Base-by-base conservation (phyloP, 53 echinoderm and acorn worm genomes). In the Echinometra lucunter region DNA sequence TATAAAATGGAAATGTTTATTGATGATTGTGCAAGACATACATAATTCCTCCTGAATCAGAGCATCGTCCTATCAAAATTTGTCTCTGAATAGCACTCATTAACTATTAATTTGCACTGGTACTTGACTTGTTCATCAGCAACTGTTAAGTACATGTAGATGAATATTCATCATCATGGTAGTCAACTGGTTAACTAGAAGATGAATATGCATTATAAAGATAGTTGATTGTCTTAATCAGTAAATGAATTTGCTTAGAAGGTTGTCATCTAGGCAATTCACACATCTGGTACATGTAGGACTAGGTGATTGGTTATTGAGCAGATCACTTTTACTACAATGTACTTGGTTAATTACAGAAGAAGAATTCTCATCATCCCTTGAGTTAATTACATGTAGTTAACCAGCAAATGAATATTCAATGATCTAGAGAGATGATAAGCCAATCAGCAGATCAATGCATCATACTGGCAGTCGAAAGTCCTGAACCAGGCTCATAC, bases 391-490 rank as follows among this genome's bases (percentile, higher is more conserved):
- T n/a, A n/a, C n/a, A n/a, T n/a, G n/a, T n/a, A n/a, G n/a, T n/a
- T 66, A 8, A 25, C 21, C 72, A 72, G 32, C 32, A 34, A 1
- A 78, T 21, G 23, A 78, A 40, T 42, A 78, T 40, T 78, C 78
- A 78, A 21, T 23, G 35, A 7, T 19, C 9, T 78, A 23, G 38
- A 21, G 40, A 3, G 17, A 2, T 38, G 38, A 40, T 75, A 30
- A 42, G 40, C 23, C 28, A 37, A 74, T 74, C 78, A 21, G 23
- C 19, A 78, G 69, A 69, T 69, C 32, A 69, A 78, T 21, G 42
- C 78, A 78, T 78, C 40, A 78, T 42, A 38, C 18, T 40, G 47
- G 85, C 85, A 85, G 85, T 85, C 44, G 4, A 85, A 49, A 49
- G 85, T 49, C n/a, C 49, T 49, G 7, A 47, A 6, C 47, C 47